Evolutionary conservation across 1,140 invertebrate species (phyloP).

Genomic region (Drosophila ananassae): DNA sequence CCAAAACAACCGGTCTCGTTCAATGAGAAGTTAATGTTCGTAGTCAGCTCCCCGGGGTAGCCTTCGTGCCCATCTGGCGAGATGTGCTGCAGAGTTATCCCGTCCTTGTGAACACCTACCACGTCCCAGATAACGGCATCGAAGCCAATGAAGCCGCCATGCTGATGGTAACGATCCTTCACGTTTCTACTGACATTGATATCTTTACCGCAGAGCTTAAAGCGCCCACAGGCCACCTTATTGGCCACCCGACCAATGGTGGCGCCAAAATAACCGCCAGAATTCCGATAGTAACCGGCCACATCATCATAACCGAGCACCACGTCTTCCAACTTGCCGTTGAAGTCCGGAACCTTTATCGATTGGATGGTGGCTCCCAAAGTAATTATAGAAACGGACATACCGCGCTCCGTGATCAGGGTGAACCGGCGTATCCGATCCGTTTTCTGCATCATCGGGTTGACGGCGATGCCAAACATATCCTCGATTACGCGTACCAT

Average conservation of each 20-base stretch:
- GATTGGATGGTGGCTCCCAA: constrained; percentile 91
- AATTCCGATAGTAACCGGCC: constrained; percentile 84
- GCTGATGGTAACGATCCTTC: constrained; percentile 88
- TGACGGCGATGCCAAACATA: constrained; percentile 71
- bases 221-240: constrained; percentile 89
- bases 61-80: constrained; percentile 94
- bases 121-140: constrained; percentile 90
- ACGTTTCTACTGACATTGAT: constrained; percentile 90
- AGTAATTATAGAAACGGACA: constrained; percentile 86
- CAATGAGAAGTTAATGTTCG: constrained; percentile 89
- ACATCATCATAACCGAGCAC: constrained; percentile 91
- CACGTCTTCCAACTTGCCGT: constrained; percentile 88
- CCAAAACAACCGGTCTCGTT: constrained; percentile 88
- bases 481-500: constrained; percentile 80
- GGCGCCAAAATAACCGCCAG: constrained; percentile 92
- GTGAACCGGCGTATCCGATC: constrained; percentile 86
- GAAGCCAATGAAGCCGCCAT: constrained; percentile 95
- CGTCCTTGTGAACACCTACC: constrained; percentile 77
- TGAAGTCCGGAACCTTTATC: constrained; percentile 89
- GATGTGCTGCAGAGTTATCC: constrained; percentile 87
- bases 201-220: constrained; percentile 87
- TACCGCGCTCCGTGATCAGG: constrained; percentile 86
- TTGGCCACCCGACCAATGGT: constrained; percentile 95
- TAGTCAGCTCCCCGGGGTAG: constrained; percentile 91
- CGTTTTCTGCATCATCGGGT: constrained; percentile 79